Conservation (phyloP, 2,113 vertebrate species). For the Pycnonotus jocosus region DNA sequence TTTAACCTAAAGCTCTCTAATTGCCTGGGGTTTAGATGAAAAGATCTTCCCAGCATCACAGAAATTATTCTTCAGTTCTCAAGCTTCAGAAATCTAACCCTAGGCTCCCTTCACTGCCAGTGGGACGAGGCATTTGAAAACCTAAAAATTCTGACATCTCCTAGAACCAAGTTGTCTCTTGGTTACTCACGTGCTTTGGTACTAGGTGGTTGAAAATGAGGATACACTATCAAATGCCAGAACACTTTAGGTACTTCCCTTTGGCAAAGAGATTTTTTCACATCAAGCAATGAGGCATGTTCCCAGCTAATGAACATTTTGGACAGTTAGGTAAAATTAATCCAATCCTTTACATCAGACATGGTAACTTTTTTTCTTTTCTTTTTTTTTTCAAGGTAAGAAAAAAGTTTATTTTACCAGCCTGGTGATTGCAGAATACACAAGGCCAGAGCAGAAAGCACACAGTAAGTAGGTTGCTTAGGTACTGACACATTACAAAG, state of each 20-base stretch:
- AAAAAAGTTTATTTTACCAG: background rate
- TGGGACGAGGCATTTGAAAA: background rate
- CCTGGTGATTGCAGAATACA: background rate
- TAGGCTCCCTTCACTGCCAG: background rate
- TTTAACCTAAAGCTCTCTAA: constrained; percentile 44
- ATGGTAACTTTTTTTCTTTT: background rate
- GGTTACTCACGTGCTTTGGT: background rate
- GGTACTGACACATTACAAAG: constrained; percentile 9
- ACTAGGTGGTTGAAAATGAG: background rate
- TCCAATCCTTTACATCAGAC: background rate
- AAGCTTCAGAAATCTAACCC: background rate
- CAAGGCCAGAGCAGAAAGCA: background rate
- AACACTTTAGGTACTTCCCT: background rate
- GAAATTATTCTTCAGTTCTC: background rate
- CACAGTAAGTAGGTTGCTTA: background rate
- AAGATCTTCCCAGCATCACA: background rate
- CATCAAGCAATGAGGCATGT: background rate
- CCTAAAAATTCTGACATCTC: background rate
- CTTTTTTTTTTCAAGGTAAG: background rate
- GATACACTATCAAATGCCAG: background rate
- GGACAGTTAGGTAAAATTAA: background rate
- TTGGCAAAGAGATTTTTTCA: background rate
- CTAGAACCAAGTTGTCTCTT: background rate
- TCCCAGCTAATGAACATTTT: background rate
- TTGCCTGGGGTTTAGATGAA: constrained; percentile 23